These are phyloP conservation scores for Mythimna impura DNA, from an alignment of 2,888 invertebrate species.

Conservation along the genomic window DNA sequence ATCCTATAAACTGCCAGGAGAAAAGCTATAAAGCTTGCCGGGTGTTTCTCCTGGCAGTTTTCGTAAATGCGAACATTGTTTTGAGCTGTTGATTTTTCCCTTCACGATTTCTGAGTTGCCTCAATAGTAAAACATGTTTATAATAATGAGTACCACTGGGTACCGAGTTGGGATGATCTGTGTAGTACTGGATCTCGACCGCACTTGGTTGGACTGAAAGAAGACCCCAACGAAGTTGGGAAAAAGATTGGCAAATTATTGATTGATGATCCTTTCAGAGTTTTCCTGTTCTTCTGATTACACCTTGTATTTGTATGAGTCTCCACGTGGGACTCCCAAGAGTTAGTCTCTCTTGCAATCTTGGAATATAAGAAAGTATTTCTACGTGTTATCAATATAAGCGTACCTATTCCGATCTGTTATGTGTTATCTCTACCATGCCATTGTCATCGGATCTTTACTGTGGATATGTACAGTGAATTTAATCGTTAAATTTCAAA, in stretches of 20 bases:
- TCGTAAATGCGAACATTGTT: background rate
- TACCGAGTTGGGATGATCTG: background rate
- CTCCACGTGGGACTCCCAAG: too few species aligned
- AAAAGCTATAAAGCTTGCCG: too few species aligned
- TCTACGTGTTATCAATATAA: background rate
- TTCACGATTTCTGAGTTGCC: background rate
- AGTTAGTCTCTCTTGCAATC: background rate
- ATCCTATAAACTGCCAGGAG: too few species aligned
- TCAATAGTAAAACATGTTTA: background rate
- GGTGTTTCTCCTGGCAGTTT: too few species aligned
- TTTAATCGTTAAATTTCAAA: background rate
- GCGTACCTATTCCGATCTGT: slow-evolving; percentile 14
- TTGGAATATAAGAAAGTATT: background rate
- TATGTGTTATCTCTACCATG: background rate
- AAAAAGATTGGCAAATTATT: background rate
- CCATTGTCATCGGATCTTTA: background rate
- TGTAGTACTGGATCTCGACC: too few species aligned
- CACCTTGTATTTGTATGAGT: background rate
- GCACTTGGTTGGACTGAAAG: background rate
- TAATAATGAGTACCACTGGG: background rate
- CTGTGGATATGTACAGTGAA: background rate
- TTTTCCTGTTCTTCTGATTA: background rate
- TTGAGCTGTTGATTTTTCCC: background rate
- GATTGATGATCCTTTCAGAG: background rate
- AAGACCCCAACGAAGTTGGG: background rate